Evolutionary conservation across 2,113 vertebrate genomes (phyloP).

Genomic region (Antennarius striatus): DNA sequence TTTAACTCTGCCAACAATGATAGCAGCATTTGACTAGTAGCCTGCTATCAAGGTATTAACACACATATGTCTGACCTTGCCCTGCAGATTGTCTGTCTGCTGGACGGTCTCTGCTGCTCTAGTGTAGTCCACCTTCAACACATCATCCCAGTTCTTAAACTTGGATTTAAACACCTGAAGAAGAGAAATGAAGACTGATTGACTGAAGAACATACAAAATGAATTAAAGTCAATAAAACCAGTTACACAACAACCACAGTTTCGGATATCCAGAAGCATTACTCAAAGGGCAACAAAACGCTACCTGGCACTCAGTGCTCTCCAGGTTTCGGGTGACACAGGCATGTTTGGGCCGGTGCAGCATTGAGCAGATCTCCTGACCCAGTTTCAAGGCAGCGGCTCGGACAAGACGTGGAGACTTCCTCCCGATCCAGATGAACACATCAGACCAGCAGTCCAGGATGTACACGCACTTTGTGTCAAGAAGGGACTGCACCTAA

Average conservation of each 20-base stretch:
- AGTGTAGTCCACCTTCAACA: slow-evolving; percentile 95
- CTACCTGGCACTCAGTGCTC: slow-evolving; percentile 94
- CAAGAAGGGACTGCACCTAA: slow-evolving; percentile 93
- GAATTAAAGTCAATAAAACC: neutral
- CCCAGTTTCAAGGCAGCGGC: slow-evolving; percentile 95
- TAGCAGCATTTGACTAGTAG: neutral
- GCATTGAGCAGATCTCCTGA: slow-evolving; percentile 95
- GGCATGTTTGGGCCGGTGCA: slow-evolving; percentile 93
- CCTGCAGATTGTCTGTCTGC: slow-evolving; percentile 79
- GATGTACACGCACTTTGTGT: slow-evolving; percentile 95
- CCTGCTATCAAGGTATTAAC: too few species aligned
- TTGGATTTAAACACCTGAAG: slow-evolving; percentile 95
- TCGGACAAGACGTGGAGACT: slow-evolving; percentile 91
- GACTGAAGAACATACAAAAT: neutral
- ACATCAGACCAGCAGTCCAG: slow-evolving; percentile 97
- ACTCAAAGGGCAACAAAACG: neutral
- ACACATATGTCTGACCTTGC: slow-evolving; percentile 77
- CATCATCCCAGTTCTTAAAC: slow-evolving; percentile 98
- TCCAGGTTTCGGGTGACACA: slow-evolving; percentile 93
- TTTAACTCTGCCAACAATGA: neutral
- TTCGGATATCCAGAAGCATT: neutral
- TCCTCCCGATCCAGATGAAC: slow-evolving; percentile 98
- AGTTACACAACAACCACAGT: too few species aligned
- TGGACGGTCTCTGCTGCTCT: slow-evolving; percentile 90
- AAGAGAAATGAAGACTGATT: neutral